Conservation (phyloP, 2,797 vertebrate species). For the Oryzias dopingdopingensis region DNA sequence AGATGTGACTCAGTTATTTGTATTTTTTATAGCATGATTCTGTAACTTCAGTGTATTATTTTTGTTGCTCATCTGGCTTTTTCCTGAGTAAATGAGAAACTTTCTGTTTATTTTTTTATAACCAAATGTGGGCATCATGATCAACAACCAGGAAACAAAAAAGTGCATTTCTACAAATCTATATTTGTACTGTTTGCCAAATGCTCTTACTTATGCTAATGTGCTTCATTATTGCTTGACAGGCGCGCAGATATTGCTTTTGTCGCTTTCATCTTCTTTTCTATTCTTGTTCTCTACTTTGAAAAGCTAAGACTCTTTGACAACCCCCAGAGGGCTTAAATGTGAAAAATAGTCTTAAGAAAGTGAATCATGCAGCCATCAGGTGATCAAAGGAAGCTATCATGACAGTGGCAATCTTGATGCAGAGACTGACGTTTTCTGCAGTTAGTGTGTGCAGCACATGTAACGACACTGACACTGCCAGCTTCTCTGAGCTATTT, state of each 20-base stretch:
- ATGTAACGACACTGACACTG: constrained; percentile 18
- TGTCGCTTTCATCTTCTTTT: constrained; percentile 15
- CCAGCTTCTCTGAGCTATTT: constrained; percentile 40
- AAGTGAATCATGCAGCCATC: constrained; percentile 14
- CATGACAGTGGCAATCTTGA: constrained; percentile 14
- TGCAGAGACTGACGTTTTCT: constrained; percentile 23
- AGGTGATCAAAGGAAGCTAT: constrained; percentile 43
- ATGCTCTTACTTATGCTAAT: constrained; percentile 12
- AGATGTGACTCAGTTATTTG: constrained; percentile 38
- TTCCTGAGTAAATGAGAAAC: too few species aligned
- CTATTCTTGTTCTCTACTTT: constrained; percentile 19
- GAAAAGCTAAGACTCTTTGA: constrained; percentile 12
- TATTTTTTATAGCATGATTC: constrained; percentile 43
- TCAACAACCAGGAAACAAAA: neutral
- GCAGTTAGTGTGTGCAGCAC: constrained; percentile 9
- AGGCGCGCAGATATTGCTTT: constrained; percentile 6
- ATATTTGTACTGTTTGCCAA: neutral
- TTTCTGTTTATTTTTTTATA: too few species aligned
- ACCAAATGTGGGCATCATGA: too few species aligned
- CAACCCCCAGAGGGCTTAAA: constrained; percentile 18
- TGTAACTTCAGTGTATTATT: constrained; percentile 32
- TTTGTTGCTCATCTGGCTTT: constrained; percentile 8
- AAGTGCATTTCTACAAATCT: neutral
- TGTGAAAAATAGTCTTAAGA: constrained; percentile 19
- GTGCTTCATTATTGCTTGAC: constrained; percentile 8